Base-by-base conservation (phyloP, 1,140 invertebrate genomes). In the Aleiodes sp. region DNA sequence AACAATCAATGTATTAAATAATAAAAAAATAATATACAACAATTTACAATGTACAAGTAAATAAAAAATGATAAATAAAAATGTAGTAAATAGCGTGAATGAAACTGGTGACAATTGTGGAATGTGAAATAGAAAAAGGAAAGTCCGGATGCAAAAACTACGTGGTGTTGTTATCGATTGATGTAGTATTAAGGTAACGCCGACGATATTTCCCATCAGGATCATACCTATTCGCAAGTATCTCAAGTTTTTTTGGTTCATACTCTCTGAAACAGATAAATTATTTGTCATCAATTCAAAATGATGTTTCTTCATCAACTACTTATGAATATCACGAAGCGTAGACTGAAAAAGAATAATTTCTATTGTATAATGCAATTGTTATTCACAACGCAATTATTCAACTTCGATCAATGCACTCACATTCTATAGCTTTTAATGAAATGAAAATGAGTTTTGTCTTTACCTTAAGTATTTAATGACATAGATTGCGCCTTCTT, bases 391-490 rank as follows among this genome's bases (percentile, higher is more conserved):
- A 12, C 19, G 26, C 21, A 3, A 16, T 1, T 26, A 10, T 33
- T 33, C 31, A 8, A 56, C 7, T 1, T 56, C 4, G 12, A 26
- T 56, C n/a, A 1, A 43, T 1, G 9, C 16, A 43, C 2, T 43
- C n/a, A 8, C 39, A 14, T 14, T 43, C 12, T 12, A 8, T 24
- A 24, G 2, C 12, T 33, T 33, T 33, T 2, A 33, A 33, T 33
- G 31, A 8, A 7, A 33, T 56, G 4, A 24, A 56, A 56, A 56
- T 7, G 2, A n/a, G n/a, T 24, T 9, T 10, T 24, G 12, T 24
- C 2, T 21, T 61, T 57, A 78, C 78, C 76, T 76, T 14, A 79
- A 65, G 66, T 76, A 76, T 41, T 68, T 66, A 10, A 79, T 79
- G 0, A 79, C 69, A 70, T 79, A 78, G 16, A 77, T 66, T 8